These are phyloP conservation scores for Cantharis rufa DNA, from an alignment of 2,888 invertebrate genomes.

Conservation along the genomic window DNA sequence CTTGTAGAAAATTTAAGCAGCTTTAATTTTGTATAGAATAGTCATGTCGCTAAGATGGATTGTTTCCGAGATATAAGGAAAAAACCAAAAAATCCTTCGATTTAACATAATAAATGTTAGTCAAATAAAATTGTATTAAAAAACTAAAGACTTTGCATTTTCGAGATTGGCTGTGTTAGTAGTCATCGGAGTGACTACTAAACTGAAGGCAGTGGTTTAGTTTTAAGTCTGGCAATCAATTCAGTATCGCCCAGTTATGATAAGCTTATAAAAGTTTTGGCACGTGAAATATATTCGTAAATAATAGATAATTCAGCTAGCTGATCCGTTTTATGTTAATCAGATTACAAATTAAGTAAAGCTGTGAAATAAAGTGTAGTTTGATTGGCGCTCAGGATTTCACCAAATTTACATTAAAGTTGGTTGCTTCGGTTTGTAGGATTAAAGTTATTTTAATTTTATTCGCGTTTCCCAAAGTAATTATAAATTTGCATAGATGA, in stretches of 20 bases:
- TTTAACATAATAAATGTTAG: too few relatives aligned
- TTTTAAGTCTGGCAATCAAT: neutral
- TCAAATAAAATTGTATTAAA: too few relatives aligned
- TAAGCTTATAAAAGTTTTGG: neutral
- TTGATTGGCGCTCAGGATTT: slow-evolving; percentile 28
- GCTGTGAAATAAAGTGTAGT: slow-evolving; percentile 28
- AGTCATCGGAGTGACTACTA: too few relatives aligned
- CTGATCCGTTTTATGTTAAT: slow-evolving; percentile 25
- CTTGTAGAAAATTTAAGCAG: too few relatives aligned
- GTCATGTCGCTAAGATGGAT: too few relatives aligned
- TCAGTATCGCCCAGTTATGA: neutral
- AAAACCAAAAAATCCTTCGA: too few relatives aligned
- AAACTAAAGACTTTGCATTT: too few relatives aligned
- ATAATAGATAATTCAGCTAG: slow-evolving; percentile 14
- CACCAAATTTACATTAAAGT: slow-evolving; percentile 24
- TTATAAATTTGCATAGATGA: slow-evolving; percentile 29
- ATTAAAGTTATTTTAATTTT: slow-evolving; percentile 27
- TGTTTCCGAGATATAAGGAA: too few relatives aligned
- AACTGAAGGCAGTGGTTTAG: too few relatives aligned
- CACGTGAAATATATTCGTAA: neutral
- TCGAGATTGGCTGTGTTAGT: too few relatives aligned
- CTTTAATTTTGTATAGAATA: too few relatives aligned
- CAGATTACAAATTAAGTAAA: slow-evolving; percentile 27
- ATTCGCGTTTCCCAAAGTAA: slow-evolving; percentile 17
- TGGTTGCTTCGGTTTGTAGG: slow-evolving; percentile 24